A percentile compares a stretch with the other conserved stretches of the same genome.
phyloP scores from a whole-genome alignment of 1,140 invertebrate genomes.

The Adoxophyes honmai region DNA sequence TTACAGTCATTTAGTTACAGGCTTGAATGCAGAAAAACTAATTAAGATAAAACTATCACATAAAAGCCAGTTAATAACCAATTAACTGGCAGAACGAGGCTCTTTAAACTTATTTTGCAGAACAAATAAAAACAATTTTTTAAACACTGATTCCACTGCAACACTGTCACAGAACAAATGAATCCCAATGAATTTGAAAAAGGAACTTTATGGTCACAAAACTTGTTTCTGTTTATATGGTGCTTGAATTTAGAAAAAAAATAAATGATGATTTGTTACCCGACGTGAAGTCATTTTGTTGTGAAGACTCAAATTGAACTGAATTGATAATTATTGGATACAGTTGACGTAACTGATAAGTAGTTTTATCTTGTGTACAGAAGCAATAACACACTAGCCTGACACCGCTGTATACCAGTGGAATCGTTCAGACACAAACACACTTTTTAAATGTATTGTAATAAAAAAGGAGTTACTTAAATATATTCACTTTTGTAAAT shows the following conservation, averaged over 20 bases:
- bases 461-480: neutral
- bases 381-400: conserved; percentile 39
- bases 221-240: neutral
- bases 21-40: neutral
- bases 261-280: conserved; percentile 49
- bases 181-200: conserved; percentile 5
- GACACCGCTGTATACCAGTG: conserved; percentile 20
- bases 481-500: no score
- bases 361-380: conserved; percentile 55
- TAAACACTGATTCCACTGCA: neutral
- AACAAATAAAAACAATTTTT: conserved; percentile 16
- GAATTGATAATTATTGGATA: conserved; percentile 47
- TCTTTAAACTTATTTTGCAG: conserved; percentile 13
- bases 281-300: conserved; percentile 63
- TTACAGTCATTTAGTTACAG: neutral
- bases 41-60: neutral
- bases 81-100: neutral
- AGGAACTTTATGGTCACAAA: conserved; percentile 1
- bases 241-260: conserved; percentile 10
- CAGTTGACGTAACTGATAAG: conserved; percentile 66
- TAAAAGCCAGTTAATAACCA: neutral
- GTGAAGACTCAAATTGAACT: conserved; percentile 55
- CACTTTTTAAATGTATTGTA: neutral
- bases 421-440: neutral
- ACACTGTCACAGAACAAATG: conserved; percentile 2